Evolutionary conservation across 2,888 invertebrate species (phyloP).

Genomic region (Mycalesis mineus): DNA sequence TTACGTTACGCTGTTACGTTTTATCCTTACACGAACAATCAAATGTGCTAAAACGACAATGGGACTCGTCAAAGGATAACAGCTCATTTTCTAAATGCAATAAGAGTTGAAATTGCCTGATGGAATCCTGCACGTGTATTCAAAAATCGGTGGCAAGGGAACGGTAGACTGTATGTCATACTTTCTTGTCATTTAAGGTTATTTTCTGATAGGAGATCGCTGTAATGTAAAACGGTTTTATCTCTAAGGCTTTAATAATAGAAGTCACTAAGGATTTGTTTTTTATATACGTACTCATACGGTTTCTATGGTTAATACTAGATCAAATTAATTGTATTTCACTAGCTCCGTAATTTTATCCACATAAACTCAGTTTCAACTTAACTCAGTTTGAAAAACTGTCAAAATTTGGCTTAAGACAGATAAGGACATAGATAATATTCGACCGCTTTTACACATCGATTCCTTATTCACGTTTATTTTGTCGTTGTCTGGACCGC

Average conservation of each 20-base stretch:
- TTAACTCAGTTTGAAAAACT: too few species aligned
- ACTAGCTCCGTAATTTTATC: too few species aligned
- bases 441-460: too few species aligned
- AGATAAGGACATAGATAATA: too few species aligned
- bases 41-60: slow-evolving; percentile 20
- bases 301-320: too few species aligned
- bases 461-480: too few species aligned
- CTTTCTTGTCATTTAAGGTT: slow-evolving; percentile 47
- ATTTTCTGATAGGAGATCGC: slow-evolving; percentile 33
- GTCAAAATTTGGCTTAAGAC: too few species aligned
- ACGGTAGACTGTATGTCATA: slow-evolving; percentile 53
- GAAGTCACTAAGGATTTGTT: too few species aligned
- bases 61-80: not conserved
- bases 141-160: slow-evolving; percentile 45
- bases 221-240: slow-evolving; percentile 18
- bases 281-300: too few species aligned
- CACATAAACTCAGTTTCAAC: too few species aligned
- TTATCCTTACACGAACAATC: slow-evolving; percentile 25
- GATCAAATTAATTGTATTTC: too few species aligned
- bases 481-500: too few species aligned
- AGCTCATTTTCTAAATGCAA: not conserved
- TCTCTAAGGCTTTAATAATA: not conserved
- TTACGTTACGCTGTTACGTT: slow-evolving; percentile 24
- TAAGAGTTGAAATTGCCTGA: not conserved
- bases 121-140: slow-evolving; percentile 8